These are phyloP conservation scores for Campoplex nolae DNA, from an alignment of 2,888 invertebrate species.

Conservation along the genomic window DNA sequence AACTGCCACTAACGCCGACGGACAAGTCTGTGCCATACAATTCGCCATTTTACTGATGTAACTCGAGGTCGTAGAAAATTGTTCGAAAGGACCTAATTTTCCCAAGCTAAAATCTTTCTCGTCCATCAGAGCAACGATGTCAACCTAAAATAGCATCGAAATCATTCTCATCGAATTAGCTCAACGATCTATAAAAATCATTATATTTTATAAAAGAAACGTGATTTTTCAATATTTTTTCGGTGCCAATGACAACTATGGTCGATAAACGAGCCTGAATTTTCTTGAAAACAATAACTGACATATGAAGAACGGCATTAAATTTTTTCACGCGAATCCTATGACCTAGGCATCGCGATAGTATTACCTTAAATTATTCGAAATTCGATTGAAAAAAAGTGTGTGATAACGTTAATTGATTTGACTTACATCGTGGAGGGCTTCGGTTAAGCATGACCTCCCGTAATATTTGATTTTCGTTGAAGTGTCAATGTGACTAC, in stretches of 20 bases:
- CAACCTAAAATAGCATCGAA: conserved; percentile 69
- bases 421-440: conserved; percentile 72
- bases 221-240: not conserved
- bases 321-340: too few relatives aligned
- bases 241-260: too few relatives aligned
- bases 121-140: conserved; percentile 81
- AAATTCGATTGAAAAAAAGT: not conserved
- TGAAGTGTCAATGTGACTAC: conserved; percentile 77
- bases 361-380: too few relatives aligned
- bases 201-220: not conserved
- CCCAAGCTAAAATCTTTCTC: conserved; percentile 73
- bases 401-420: not conserved
- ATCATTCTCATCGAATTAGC: not conserved
- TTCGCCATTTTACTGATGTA: conserved; percentile 77
- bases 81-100: conserved; percentile 67
- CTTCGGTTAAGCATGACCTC: conserved; percentile 71
- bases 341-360: too few relatives aligned
- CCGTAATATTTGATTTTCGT: conserved; percentile 75
- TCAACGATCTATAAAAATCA: too few relatives aligned
- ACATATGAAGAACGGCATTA: too few relatives aligned
- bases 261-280: too few relatives aligned
- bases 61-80: conserved; percentile 72
- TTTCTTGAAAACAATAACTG: too few relatives aligned
- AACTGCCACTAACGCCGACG: conserved; percentile 78
- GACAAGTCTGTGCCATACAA: conserved; percentile 73